A percentile compares a stretch with the other conserved stretches of the same genome.
Evolutionary conservation across 2,113 vertebrate species (phyloP).

Genomic region (Serranochromis macrocephalus): DNA sequence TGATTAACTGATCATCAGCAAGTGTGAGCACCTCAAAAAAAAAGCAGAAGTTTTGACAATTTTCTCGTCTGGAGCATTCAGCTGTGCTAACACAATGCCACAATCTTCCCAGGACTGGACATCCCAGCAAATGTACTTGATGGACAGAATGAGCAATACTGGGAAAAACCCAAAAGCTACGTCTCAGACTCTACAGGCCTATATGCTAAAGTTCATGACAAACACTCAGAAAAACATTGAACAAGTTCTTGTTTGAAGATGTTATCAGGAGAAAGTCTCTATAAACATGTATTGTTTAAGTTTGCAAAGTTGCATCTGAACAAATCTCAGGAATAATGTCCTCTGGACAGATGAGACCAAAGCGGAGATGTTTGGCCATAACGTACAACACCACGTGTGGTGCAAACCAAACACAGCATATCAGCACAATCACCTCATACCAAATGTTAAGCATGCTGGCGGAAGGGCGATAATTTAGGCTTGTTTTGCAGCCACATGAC

Average conservation of each 20-base stretch:
- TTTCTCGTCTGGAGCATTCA: background rate
- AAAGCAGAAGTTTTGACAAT: background rate
- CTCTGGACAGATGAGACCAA: background rate
- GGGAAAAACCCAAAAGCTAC: background rate
- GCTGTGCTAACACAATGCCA: background rate
- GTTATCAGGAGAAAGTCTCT: background rate
- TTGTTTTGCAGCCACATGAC: background rate
- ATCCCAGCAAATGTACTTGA: background rate
- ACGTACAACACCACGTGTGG: background rate
- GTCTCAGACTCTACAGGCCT: background rate
- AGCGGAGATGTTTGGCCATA: background rate
- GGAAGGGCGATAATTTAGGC: background rate
- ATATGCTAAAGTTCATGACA: background rate
- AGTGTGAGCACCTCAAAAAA: background rate
- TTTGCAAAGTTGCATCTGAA: background rate
- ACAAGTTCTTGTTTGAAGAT: background rate
- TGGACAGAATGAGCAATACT: background rate
- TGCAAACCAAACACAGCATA: background rate
- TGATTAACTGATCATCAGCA: background rate
- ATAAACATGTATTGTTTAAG: background rate
- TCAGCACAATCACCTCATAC: background rate
- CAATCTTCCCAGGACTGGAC: background rate
- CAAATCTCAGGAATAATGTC: background rate
- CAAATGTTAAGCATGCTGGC: background rate
- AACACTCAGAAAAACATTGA: background rate